Conservation (phyloP, 1,140 invertebrate species). For the Lanistes nyassanus region DNA sequence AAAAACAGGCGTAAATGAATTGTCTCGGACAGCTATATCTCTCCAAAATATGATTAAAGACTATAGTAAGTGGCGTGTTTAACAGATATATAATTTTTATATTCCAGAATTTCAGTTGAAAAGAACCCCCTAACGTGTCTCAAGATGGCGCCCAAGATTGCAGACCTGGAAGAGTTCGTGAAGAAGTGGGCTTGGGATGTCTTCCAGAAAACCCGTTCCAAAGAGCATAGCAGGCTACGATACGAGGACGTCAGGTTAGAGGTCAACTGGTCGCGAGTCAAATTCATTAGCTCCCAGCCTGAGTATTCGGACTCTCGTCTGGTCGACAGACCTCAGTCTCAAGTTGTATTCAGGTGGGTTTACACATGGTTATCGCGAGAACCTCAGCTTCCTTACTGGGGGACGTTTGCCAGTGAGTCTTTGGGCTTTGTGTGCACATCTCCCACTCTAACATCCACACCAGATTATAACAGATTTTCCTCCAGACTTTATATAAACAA, state of each 20-base stretch:
- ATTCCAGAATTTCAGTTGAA: too few relatives aligned
- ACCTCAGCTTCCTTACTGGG: background rate
- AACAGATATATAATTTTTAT: too few relatives aligned
- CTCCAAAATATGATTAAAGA: too few relatives aligned
- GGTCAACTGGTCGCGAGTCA: constrained; percentile 66
- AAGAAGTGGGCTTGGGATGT: constrained; percentile 66
- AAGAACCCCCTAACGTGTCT: too few relatives aligned
- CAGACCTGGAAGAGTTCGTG: constrained; percentile 66
- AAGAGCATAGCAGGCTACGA: constrained; percentile 64
- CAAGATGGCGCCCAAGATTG: constrained; percentile 47
- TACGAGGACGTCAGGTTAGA: constrained; percentile 59
- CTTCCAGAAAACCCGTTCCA: constrained; percentile 59
- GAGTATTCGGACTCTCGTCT: constrained; percentile 54
- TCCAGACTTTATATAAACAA: too few relatives aligned
- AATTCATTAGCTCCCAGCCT: constrained; percentile 61
- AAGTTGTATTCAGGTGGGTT: constrained; percentile 38
- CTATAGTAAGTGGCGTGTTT: too few relatives aligned
- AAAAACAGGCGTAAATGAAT: too few relatives aligned
- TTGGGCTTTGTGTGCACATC: background rate
- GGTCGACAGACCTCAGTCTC: constrained; percentile 45
- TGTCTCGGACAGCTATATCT: too few relatives aligned
- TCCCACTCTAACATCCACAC: too few relatives aligned
- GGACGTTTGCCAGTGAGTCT: too few relatives aligned
- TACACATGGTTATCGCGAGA: too few relatives aligned
- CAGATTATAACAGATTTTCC: background rate